A percentile compares a stretch with the other conserved stretches of the same genome.
phyloP scores from a whole-genome alignment of 2,888 invertebrate species.

The Acanthosepion esculentum region DNA sequence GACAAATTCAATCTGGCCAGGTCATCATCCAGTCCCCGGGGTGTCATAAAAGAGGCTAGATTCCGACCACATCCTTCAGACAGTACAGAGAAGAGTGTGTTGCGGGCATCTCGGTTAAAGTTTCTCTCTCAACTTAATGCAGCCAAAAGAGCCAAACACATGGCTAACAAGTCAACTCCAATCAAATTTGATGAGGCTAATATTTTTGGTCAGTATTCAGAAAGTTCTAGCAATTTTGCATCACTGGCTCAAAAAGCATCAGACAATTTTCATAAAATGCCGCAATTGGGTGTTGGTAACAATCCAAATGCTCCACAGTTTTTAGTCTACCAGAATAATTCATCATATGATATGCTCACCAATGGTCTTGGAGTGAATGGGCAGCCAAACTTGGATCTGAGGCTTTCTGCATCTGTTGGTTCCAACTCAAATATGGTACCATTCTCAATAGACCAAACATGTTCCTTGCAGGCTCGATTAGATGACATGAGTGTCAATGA shows the following conservation, averaged over 20 bases:
- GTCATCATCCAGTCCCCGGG: slow-evolving; percentile 55
- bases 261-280: background rate
- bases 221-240: background rate
- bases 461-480: slow-evolving; percentile 86
- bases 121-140: background rate
- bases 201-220: slow-evolving; percentile 35
- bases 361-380: background rate
- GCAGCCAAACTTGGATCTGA: background rate
- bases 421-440: background rate
- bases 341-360: background rate
- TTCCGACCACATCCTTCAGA: slow-evolving; percentile 66
- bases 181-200: background rate
- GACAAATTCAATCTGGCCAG: slow-evolving; percentile 62
- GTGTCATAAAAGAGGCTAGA: slow-evolving; percentile 62
- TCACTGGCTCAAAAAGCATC: slow-evolving; percentile 25
- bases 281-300: background rate
- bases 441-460: slow-evolving; percentile 71
- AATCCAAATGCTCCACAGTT: slow-evolving; percentile 38
- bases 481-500: slow-evolving; percentile 93
- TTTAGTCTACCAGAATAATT: slow-evolving; percentile 42
- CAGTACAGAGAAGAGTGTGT: slow-evolving; percentile 47
- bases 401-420: slow-evolving; percentile 4
- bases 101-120: slow-evolving; percentile 47
- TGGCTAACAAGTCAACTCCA: background rate
- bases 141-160: background rate